phyloP scores from a whole-genome alignment of 2,797 vertebrate species.

The Heteromormyrus szaboi region DNA sequence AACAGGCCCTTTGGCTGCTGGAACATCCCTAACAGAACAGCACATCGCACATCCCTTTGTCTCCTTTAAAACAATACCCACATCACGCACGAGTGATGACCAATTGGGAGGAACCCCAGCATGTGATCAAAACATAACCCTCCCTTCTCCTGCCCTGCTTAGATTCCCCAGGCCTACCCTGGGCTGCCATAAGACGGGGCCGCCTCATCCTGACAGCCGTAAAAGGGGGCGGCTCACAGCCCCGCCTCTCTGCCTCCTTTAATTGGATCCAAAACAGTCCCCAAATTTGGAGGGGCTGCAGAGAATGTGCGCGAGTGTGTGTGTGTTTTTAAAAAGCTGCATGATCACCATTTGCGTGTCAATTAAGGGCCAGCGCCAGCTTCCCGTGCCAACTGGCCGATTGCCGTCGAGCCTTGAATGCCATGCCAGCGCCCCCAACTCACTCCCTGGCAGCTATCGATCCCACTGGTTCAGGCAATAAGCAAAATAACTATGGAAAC shows the following conservation, averaged over 20 bases:
- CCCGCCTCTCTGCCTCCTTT: background rate
- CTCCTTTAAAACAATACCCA: background rate
- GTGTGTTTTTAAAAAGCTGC: constrained; percentile 17
- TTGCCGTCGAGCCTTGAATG: background rate
- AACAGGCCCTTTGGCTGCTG: background rate
- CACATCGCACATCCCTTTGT: background rate
- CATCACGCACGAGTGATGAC: background rate
- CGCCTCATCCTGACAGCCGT: background rate
- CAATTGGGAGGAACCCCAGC: background rate
- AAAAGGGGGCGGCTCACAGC: background rate
- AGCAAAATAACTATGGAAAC: background rate
- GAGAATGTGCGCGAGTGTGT: background rate
- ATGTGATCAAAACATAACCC: background rate
- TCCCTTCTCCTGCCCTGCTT: background rate
- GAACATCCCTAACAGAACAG: background rate
- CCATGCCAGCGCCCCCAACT: background rate
- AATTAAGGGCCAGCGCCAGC: background rate
- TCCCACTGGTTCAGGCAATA: background rate
- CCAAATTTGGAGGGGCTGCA: background rate
- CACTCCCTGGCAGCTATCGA: background rate
- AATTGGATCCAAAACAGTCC: constrained; percentile 2
- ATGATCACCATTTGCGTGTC: constrained; percentile 9
- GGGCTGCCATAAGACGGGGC: background rate
- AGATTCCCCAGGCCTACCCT: background rate
- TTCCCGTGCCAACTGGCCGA: background rate